Percentiles rank a stretch among this genome's conserved stretches.
Conservation (phyloP, 1,140 invertebrate genomes). For the Rhyacophila brunnea region DNA sequence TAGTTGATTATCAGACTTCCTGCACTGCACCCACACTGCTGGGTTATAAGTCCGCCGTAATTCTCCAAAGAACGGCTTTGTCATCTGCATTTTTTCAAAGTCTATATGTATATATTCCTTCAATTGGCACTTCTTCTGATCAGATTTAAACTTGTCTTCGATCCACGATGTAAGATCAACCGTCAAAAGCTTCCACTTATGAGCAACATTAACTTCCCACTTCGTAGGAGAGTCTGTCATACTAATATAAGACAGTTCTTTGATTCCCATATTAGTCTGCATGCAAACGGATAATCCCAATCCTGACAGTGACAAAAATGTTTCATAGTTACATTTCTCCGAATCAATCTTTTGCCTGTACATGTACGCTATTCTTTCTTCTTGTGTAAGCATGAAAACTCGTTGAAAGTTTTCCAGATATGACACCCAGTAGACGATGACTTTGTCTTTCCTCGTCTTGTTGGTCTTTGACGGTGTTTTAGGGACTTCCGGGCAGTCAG, state of each 20-base stretch:
- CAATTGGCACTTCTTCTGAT: slow-evolving; percentile 68
- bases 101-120: slow-evolving; percentile 79
- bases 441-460: slow-evolving; percentile 56
- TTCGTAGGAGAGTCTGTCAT: slow-evolving; percentile 67
- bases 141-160: slow-evolving; percentile 74
- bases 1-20: slow-evolving; percentile 67
- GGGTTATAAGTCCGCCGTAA: slow-evolving; percentile 71
- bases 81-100: slow-evolving; percentile 83
- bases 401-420: slow-evolving; percentile 74
- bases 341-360: slow-evolving; percentile 68
- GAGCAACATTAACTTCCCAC: slow-evolving; percentile 80
- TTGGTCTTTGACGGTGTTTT: slow-evolving; percentile 49
- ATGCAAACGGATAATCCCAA: slow-evolving; percentile 68
- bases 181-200: slow-evolving; percentile 74
- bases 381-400: slow-evolving; percentile 78
- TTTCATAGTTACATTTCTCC: slow-evolving; percentile 67
- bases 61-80: slow-evolving; percentile 81
- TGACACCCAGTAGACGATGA: slow-evolving; percentile 81
- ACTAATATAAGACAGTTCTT: slow-evolving; percentile 67
- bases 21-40: slow-evolving; percentile 72
- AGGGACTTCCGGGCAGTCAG: slow-evolving; percentile 44
- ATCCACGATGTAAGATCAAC: slow-evolving; percentile 78
- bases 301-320: slow-evolving; percentile 69
- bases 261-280: slow-evolving; percentile 42
- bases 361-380: slow-evolving; percentile 69